These are phyloP conservation scores for Spodoptera littoralis DNA, from an alignment of 2,888 invertebrate species.

Conservation along the genomic window DNA sequence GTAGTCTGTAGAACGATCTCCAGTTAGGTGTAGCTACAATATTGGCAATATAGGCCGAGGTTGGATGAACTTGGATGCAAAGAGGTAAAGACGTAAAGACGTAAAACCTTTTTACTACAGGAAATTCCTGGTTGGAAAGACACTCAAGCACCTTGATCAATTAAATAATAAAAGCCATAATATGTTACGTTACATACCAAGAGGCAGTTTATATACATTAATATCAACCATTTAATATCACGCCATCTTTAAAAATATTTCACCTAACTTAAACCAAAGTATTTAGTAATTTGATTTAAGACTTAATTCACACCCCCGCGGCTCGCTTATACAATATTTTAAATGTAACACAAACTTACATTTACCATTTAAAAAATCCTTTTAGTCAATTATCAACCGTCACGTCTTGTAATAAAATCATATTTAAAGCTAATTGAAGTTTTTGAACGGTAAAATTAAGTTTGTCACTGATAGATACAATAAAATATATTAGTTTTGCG, in stretches of 20 bases:
- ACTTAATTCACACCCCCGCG: slow-evolving; percentile 48
- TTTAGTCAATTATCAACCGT: not conserved
- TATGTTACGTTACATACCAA: too few relatives aligned
- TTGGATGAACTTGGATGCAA: too few relatives aligned
- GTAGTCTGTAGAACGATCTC: too few relatives aligned
- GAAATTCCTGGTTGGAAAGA: too few relatives aligned
- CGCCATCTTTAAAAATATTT: slow-evolving; percentile 32
- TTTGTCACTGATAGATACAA: slow-evolving; percentile 39
- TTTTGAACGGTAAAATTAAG: slow-evolving; percentile 18
- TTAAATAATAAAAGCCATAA: too few relatives aligned
- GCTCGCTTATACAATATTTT: slow-evolving; percentile 43
- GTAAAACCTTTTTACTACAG: too few relatives aligned
- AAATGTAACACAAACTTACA: slow-evolving; percentile 25
- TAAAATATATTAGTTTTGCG: slow-evolving; percentile 52
- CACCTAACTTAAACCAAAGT: slow-evolving; percentile 20
- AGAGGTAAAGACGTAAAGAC: too few relatives aligned
- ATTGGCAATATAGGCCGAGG: too few relatives aligned
- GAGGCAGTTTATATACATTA: slow-evolving; percentile 33
- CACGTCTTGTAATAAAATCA: not conserved
- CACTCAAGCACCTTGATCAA: too few relatives aligned
- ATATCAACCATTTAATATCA: slow-evolving; percentile 34
- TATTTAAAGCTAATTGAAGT: not conserved
- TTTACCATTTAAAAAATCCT: slow-evolving; percentile 10
- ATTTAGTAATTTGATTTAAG: slow-evolving; percentile 51
- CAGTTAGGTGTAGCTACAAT: too few relatives aligned